phyloP scores from a whole-genome alignment of 2,113 vertebrate genomes.

The Diphyllodes magnificus region DNA sequence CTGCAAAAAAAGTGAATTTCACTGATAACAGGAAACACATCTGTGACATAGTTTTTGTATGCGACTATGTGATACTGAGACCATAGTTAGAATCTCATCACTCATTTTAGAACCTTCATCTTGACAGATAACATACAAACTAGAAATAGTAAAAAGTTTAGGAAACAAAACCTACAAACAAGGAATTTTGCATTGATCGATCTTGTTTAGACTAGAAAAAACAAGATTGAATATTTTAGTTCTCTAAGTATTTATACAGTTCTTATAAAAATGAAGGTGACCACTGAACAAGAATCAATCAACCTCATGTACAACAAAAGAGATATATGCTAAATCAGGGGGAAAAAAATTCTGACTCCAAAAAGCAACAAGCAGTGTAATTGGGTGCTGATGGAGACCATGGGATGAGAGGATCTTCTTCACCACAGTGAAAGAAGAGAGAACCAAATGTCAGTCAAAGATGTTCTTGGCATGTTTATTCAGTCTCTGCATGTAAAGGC shows the following conservation, averaged over 20 bases:
- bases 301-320: neutral
- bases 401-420: neutral
- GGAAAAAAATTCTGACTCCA: neutral
- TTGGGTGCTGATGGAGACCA: accelerated
- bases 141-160: neutral
- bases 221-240: neutral
- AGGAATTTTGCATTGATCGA: neutral
- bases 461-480: neutral
- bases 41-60: neutral
- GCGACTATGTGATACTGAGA: neutral
- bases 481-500: neutral
- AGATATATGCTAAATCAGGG: neutral
- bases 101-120: neutral
- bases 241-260: neutral
- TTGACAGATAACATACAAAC: neutral
- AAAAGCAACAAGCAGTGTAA: neutral
- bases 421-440: neutral
- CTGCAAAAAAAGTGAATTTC: neutral
- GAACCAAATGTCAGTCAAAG: neutral
- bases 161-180: neutral
- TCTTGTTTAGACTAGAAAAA: neutral
- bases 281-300: neutral
- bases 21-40: neutral
- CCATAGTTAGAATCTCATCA: neutral
- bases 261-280: neutral